Evolutionary conservation across 1,140 invertebrate species (phyloP).

Genomic region (Elymnias hypermnestra): DNA sequence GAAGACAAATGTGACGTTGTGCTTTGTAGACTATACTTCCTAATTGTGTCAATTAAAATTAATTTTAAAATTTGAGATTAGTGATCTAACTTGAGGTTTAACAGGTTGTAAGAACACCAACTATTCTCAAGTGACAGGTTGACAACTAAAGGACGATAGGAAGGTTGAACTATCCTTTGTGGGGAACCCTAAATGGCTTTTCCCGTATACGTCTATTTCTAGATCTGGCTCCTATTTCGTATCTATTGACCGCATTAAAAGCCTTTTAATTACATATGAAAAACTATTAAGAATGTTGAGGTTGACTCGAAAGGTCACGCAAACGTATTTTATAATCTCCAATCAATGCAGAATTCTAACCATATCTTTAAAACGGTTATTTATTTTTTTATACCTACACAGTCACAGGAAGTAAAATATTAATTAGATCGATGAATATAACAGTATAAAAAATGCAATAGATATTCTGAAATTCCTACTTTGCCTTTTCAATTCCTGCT

Average conservation of each 20-base stretch:
- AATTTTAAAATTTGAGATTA: no score
- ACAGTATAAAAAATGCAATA: no score
- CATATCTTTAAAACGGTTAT: no score
- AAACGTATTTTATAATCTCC: not conserved
- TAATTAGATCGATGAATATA: no score
- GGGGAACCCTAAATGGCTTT: slow-evolving; percentile 6
- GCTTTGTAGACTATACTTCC: no score
- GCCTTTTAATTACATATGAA: slow-evolving; percentile 8
- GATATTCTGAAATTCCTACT: no score
- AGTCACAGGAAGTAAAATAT: no score
- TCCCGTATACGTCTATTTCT: slow-evolving; percentile 7
- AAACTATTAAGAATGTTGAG: slow-evolving; percentile 5
- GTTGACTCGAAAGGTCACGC: slow-evolving; percentile 1
- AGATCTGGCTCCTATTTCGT: slow-evolving; percentile 9
- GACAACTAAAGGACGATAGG: slow-evolving; percentile 6
- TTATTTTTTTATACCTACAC: no score
- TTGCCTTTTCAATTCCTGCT: no score
- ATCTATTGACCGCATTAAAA: slow-evolving; percentile 13
- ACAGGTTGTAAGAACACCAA: slow-evolving; percentile 5
- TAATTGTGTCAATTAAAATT: no score
- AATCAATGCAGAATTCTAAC: no score
- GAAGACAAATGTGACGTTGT: no score
- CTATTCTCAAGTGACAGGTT: slow-evolving; percentile 9
- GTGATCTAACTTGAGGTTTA: not conserved
- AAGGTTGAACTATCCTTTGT: slow-evolving; percentile 8